A percentile compares a stretch with the other conserved stretches of the same genome.
Conservation (phyloP, 30 jellyfish, hydroid and myxozoan genomes). For the Nemopilema nomurai region DNA sequence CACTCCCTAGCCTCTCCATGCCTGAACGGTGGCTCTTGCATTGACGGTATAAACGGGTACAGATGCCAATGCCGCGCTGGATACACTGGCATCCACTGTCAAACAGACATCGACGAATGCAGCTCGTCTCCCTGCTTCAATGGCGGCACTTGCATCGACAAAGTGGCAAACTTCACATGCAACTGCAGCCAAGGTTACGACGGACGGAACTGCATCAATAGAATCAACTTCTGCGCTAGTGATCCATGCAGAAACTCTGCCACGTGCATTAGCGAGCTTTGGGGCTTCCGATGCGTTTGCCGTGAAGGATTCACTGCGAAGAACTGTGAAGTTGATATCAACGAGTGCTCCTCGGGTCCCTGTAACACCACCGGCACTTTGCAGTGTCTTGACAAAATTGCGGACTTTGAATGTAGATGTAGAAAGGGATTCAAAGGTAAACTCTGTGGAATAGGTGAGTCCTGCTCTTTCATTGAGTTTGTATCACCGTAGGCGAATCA, state of each 20-base stretch:
- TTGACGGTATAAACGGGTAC: constrained; percentile 56
- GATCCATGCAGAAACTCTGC: constrained; percentile 55
- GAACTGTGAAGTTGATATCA: constrained; percentile 44
- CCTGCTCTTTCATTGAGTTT: neutral
- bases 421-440: constrained; percentile 64
- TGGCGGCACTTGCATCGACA: constrained; percentile 19
- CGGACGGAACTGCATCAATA: constrained; percentile 10
- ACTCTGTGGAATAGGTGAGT: constrained; percentile 51
- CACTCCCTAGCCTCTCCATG: constrained; percentile 71
- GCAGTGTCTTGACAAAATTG: constrained; percentile 40
- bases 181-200: constrained; percentile 9
- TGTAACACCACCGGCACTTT: constrained; percentile 58
- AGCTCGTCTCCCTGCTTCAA: constrained; percentile 14
- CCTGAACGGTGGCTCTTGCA: constrained; percentile 47
- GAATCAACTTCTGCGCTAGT: constrained; percentile 50
- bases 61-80: constrained; percentile 67
- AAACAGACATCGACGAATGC: constrained; percentile 25
- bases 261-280: constrained; percentile 49
- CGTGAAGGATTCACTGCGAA: constrained; percentile 49
- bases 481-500: neutral
- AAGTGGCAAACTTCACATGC: neutral
- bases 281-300: constrained; percentile 52
- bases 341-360: constrained; percentile 58
- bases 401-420: constrained; percentile 43
- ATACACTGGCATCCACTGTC: constrained; percentile 56